Evolutionary conservation across 1,140 invertebrate genomes (phyloP).

Genomic region (Physella acuta): DNA sequence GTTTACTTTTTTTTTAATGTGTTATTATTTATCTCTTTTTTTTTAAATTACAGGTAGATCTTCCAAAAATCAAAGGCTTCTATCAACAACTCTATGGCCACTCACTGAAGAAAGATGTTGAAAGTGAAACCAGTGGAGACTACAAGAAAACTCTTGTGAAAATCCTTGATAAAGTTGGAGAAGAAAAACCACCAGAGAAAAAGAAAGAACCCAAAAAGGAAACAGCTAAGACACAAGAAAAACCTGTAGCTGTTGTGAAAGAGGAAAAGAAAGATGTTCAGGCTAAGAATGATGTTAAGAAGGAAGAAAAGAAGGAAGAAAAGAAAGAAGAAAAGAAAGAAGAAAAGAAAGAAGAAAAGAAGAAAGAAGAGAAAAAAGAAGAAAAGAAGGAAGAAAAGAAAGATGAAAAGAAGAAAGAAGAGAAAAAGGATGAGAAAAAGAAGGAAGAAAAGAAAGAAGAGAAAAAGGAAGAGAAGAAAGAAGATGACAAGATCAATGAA

Average conservation of each 20-base stretch:
- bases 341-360: background rate
- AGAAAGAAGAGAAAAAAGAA: background rate
- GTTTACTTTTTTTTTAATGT: too few species aligned
- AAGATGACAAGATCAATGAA: conserved; percentile 12
- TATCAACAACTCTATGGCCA: conserved; percentile 48
- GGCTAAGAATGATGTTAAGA: background rate
- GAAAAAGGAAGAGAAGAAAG: background rate
- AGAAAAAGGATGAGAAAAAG: background rate
- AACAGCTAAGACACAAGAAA: background rate
- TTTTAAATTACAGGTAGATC: conserved; percentile 45
- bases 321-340: background rate
- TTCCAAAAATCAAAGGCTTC: conserved; percentile 50
- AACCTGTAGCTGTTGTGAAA: background rate
- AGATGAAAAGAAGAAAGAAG: background rate
- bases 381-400: background rate
- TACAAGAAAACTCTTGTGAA: conserved; percentile 48
- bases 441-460: background rate
- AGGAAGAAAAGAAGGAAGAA: conserved; percentile 4
- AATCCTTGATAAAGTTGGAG: conserved; percentile 39
- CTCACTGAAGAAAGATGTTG: conserved; percentile 41
- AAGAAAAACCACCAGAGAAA: conserved; percentile 4
- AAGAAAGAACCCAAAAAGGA: background rate
- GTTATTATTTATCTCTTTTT: background rate
- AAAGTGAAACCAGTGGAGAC: conserved; percentile 49
- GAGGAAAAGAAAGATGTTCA: too few species aligned